A percentile compares a stretch with the other conserved stretches of the same genome.
Conservation (phyloP, 2,797 vertebrate species). For the Glossophaga mutica region DNA sequence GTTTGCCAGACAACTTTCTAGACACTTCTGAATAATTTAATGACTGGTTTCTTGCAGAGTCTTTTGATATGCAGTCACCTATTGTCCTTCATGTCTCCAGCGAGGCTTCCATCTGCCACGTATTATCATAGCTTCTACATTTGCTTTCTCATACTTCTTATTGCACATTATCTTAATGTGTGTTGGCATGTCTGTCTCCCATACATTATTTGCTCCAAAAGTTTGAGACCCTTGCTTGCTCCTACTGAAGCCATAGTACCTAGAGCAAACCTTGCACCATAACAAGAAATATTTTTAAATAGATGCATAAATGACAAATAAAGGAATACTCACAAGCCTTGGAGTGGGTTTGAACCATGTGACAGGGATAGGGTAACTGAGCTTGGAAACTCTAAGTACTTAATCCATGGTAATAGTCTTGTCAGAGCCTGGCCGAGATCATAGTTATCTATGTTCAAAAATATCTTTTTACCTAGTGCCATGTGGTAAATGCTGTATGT, state of each 20-base stretch:
- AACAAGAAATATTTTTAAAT: background rate
- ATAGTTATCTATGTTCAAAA: constrained; percentile 1
- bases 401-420: background rate
- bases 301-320: background rate
- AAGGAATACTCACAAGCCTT: background rate
- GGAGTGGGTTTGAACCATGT: background rate
- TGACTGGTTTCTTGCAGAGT: background rate
- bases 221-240: background rate
- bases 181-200: background rate
- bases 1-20: background rate
- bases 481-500: background rate
- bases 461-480: constrained; percentile 29
- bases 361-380: background rate
- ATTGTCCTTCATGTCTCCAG: background rate
- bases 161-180: background rate
- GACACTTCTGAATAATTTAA: background rate
- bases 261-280: background rate
- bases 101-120: background rate
- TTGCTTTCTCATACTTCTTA: background rate
- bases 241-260: background rate
- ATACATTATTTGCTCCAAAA: background rate
- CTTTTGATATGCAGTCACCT: background rate
- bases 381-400: background rate
- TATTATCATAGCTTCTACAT: background rate
- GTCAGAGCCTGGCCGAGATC: background rate